Evolutionary conservation across 2,888 invertebrate species (phyloP).

Genomic region (Notocelia uddmanniana): DNA sequence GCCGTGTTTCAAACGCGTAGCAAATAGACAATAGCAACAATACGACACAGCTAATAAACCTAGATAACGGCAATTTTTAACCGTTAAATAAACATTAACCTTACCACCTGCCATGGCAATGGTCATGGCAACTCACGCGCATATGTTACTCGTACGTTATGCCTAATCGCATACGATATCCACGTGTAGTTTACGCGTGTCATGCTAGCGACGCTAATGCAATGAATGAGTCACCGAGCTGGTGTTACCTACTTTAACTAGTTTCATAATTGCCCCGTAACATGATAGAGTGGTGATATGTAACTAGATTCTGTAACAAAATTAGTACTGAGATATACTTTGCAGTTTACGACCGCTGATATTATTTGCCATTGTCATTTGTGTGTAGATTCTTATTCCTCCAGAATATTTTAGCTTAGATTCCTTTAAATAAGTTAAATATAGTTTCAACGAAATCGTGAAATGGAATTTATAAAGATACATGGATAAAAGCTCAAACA

Average conservation of each 20-base stretch:
- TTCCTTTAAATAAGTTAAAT: too few species aligned
- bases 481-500: too few species aligned
- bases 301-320: slow-evolving; percentile 19
- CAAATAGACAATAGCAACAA: slow-evolving; percentile 6
- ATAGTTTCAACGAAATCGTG: too few species aligned
- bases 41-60: slow-evolving; percentile 14
- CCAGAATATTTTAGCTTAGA: too few species aligned
- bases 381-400: not conserved
- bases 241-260: slow-evolving; percentile 15
- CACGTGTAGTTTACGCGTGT: slow-evolving; percentile 27
- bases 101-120: slow-evolving; percentile 21
- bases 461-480: too few species aligned
- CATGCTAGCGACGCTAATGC: slow-evolving; percentile 16
- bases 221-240: slow-evolving; percentile 24
- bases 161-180: slow-evolving; percentile 18
- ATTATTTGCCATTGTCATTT: slow-evolving; percentile 8
- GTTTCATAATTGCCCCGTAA: slow-evolving; percentile 28
- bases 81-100: slow-evolving; percentile 27
- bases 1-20: not conserved
- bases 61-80: slow-evolving; percentile 5
- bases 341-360: slow-evolving; percentile 6
- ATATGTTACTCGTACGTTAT: slow-evolving; percentile 19
- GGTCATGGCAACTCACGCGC: slow-evolving; percentile 13
- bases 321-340: slow-evolving; percentile 11
- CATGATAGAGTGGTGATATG: slow-evolving; percentile 13